Conservation (phyloP, 2,888 invertebrate genomes). For the Andrena chrysosceles region DNA sequence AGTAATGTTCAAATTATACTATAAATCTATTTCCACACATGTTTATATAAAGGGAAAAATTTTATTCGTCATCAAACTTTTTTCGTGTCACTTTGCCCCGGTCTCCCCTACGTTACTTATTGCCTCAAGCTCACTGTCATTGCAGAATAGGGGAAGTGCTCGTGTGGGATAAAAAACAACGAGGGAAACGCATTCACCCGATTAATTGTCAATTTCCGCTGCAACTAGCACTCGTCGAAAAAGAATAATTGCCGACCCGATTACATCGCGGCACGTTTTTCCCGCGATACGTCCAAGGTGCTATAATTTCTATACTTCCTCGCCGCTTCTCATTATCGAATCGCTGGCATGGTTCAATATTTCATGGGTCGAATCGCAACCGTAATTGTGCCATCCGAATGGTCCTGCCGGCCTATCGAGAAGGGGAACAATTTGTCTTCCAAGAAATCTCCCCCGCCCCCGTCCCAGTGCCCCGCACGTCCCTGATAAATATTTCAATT, state of each 20-base stretch:
- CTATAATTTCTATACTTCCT: slow-evolving; percentile 5
- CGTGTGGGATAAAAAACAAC: not conserved
- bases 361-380: slow-evolving; percentile 35
- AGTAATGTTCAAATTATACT: no score
- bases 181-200: not conserved
- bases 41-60: no score
- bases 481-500: slow-evolving; percentile 72
- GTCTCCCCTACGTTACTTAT: no score
- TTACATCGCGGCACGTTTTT: not conserved
- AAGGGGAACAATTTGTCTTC: slow-evolving; percentile 64
- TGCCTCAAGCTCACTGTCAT: no score
- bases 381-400: slow-evolving; percentile 41
- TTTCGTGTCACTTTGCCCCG: no score
- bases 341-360: slow-evolving; percentile 31
- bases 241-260: not conserved
- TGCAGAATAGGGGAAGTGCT: not conserved
- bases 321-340: not conserved
- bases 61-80: no score
- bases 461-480: slow-evolving; percentile 34
- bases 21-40: no score
- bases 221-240: not conserved
- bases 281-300: not conserved
- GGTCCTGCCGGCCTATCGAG: slow-evolving; percentile 53
- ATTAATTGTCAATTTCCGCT: not conserved
- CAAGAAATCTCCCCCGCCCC: slow-evolving; percentile 40